Evolutionary conservation across 2,888 invertebrate species (phyloP), one percentile per base, ranked within the genome.

Genomic region (Coenonympha glycerion): DNA sequence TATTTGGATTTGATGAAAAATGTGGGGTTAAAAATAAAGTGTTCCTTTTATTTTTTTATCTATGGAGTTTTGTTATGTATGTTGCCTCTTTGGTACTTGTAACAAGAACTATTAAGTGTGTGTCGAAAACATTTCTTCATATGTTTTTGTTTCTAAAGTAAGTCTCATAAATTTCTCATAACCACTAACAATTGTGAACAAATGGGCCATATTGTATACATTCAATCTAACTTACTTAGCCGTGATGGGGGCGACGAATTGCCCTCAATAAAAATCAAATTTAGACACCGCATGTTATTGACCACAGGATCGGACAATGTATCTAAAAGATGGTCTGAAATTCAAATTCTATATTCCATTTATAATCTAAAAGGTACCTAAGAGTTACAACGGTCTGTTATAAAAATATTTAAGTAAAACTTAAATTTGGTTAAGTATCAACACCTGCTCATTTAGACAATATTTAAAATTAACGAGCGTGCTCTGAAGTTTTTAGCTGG

Each of bases 201-300:
- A 56, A 52, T 53, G 51, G 53, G 46, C 16, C 45, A 47, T 55
- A 51, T 21, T 21, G 42, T 42, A 58, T 66, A 67, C 66, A 65
- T 65, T 69, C 73, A 78, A 76, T 79, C 68, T 70, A 71, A 70
- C 63, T 72, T 73, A 73, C 69, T 79, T 73, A 66, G 63, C 55
- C 53, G 57, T 58, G 68, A 83, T 80, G 76, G 79, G 84, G 85
- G 82, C 79, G 70, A 76, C 66, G 73, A 81, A 81, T 83, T 79
- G 76, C 62, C 60, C 59, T 69, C 69, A 83, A 83, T 85, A 75
- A 82, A 84, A 84, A 77, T 79, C 81, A 79, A 77, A 84, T 85
- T 84, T 76, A 66, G 62, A 56, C 58, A 60, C 57, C 57, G 49
- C 57, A 33, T 49, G 50, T 39, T 40, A 48, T 45, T 49, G 49